Conservation (phyloP, 2,797 vertebrate genomes). For the Chelmon rostratus region DNA sequence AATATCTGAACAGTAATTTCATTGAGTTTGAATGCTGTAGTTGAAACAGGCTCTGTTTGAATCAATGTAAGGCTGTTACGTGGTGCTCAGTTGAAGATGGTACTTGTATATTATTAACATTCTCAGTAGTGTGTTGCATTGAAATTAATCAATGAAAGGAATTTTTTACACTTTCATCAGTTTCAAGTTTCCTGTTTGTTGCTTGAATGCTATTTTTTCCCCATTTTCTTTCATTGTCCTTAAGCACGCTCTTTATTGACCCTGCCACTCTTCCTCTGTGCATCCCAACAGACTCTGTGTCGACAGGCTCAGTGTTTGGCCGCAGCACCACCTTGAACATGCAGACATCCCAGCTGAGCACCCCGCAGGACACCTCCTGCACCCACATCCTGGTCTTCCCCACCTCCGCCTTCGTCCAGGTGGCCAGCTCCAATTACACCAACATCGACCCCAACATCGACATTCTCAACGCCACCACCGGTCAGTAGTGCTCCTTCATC, state of each 20-base stretch:
- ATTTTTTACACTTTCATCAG: not conserved
- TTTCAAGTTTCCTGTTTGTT: not conserved
- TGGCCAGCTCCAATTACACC: constrained; percentile 94
- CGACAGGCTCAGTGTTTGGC: constrained; percentile 97
- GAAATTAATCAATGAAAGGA: not conserved
- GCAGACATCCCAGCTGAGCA: constrained; percentile 98
- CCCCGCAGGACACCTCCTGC: constrained; percentile 98
- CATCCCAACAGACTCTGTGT: constrained; percentile 91
- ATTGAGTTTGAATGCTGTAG: not conserved
- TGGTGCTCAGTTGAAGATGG: not conserved
- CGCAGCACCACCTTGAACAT: constrained; percentile 98
- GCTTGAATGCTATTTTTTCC: not conserved
- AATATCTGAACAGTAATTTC: constrained; percentile 11
- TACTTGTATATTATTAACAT: not conserved
- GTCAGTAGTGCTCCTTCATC: constrained; percentile 82
- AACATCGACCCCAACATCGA: constrained; percentile 93
- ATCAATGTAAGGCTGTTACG: constrained; percentile 20
- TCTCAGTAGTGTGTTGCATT: not conserved
- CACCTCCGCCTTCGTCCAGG: constrained; percentile 96
- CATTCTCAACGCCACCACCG: constrained; percentile 96
- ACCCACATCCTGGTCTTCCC: constrained; percentile 99
- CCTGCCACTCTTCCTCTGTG: not conserved
- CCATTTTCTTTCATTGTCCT: constrained; percentile 1
- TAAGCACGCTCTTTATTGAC: constrained; percentile 10
- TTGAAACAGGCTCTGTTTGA: constrained; percentile 1